Conservation (phyloP, 2,888 invertebrate genomes). For the Thecophora atra region DNA sequence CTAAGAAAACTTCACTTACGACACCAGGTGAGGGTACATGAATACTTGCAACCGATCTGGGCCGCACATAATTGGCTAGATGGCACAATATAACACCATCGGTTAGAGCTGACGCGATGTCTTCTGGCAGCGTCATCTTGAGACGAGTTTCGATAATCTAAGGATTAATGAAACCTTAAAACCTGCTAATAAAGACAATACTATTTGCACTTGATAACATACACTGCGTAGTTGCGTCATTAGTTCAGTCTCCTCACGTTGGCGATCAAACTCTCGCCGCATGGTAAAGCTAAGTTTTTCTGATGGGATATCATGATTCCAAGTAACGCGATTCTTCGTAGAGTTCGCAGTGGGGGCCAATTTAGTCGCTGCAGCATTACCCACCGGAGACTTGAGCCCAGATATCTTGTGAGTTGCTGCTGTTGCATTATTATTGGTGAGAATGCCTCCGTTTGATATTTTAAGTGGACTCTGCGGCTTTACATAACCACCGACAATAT, state of each 20-base stretch:
- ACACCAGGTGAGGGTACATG: constrained; percentile 94
- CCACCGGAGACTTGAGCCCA: constrained; percentile 54
- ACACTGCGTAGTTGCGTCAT: constrained; percentile 85
- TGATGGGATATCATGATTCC: constrained; percentile 76
- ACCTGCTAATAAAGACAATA: too few relatives aligned
- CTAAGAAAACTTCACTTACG: constrained; percentile 70
- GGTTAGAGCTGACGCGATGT: constrained; percentile 83
- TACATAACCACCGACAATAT: constrained; percentile 67
- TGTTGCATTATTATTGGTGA: constrained; percentile 53
- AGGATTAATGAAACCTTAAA: constrained; percentile 45
- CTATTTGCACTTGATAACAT: constrained; percentile 57
- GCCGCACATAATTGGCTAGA: constrained; percentile 90
- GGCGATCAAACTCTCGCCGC: constrained; percentile 90
- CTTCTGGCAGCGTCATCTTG: constrained; percentile 88
- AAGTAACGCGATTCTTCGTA: constrained; percentile 68
- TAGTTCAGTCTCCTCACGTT: constrained; percentile 87
- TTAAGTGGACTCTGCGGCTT: constrained; percentile 66
- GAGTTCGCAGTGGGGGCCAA: constrained; percentile 15
- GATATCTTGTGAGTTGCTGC: constrained; percentile 11
- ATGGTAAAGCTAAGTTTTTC: constrained; percentile 91
- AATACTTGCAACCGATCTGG: constrained; percentile 90
- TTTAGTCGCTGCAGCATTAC: background rate
- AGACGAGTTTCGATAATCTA: constrained; percentile 90
- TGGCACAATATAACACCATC: constrained; percentile 96
- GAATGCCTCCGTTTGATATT: constrained; percentile 48